These are phyloP conservation scores for Bufo bufo DNA, from an alignment of 2,113 vertebrate species.

Conservation along the genomic window DNA sequence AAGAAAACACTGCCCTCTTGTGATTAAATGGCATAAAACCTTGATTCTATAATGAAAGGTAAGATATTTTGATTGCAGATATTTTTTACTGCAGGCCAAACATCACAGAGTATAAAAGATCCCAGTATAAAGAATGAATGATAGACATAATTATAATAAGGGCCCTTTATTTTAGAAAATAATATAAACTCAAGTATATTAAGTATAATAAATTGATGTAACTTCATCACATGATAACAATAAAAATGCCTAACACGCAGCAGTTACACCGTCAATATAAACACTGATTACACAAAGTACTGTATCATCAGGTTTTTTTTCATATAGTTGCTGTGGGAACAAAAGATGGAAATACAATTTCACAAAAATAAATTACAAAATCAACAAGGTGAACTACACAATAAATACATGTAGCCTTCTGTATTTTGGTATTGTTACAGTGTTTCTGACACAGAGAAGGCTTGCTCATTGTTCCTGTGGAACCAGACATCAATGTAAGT, in stretches of 20 bases:
- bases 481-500: conserved; percentile 32
- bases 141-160: neutral
- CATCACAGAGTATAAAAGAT: neutral
- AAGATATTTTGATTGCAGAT: neutral
- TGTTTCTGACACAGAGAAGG: conserved; percentile 24
- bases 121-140: neutral
- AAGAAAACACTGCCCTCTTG: conserved; percentile 74
- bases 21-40: conserved; percentile 57
- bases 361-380: neutral
- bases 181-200: neutral
- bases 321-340: conserved; percentile 12
- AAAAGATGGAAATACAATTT: conserved; percentile 26
- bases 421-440: neutral
- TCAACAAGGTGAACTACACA: neutral
- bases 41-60: neutral
- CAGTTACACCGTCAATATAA: neutral
- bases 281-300: neutral
- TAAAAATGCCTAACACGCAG: neutral
- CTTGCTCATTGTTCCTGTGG: conserved; percentile 1
- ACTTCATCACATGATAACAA: neutral
- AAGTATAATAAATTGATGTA: neutral
- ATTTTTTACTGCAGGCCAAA: neutral
- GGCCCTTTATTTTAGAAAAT: neutral
- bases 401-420: conserved; percentile 34
- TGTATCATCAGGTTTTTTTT: neutral